A percentile compares a stretch with the other conserved stretches of the same genome.
These are phyloP conservation scores for Ctena decussata DNA, from an alignment of 2,888 invertebrate species.

Conservation along the genomic window DNA sequence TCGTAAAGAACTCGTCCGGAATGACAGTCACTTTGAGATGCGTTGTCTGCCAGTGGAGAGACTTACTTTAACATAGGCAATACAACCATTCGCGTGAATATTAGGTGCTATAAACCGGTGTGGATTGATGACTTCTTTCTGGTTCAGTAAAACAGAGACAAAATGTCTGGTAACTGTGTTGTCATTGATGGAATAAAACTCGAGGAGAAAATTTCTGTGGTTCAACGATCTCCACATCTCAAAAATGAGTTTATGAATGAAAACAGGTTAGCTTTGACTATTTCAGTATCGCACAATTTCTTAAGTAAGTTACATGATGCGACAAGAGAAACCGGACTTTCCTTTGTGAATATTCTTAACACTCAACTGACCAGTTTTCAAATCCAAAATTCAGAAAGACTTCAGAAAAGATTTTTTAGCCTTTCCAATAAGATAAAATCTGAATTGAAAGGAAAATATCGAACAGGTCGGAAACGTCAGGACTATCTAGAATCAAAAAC, in stretches of 20 bases:
- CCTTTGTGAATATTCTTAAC: not conserved
- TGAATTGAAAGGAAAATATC: not conserved
- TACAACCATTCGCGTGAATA: not conserved
- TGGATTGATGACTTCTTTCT: too few relatives aligned
- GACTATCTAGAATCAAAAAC: too few relatives aligned
- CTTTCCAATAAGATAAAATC: not conserved
- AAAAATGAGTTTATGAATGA: not conserved
- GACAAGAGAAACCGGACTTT: too few relatives aligned
- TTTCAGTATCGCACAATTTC: not conserved
- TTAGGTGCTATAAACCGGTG: too few relatives aligned
- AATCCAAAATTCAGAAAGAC: not conserved
- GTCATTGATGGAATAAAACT: not conserved
- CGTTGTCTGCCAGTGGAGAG: not conserved
- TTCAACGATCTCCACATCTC: not conserved
- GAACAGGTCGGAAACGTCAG: too few relatives aligned
- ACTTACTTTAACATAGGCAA: not conserved
- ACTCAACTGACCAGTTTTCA: not conserved
- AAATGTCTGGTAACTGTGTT: not conserved
- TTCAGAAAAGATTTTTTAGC: too few relatives aligned
- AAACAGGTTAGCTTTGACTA: not conserved
- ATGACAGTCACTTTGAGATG: not conserved
- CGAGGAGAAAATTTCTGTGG: not conserved
- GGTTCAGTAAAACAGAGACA: not conserved
- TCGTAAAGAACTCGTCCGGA: not conserved
- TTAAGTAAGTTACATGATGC: too few relatives aligned